Base-by-base conservation (phyloP, 2,888 invertebrate species). In the Drosophila conformis region DNA sequence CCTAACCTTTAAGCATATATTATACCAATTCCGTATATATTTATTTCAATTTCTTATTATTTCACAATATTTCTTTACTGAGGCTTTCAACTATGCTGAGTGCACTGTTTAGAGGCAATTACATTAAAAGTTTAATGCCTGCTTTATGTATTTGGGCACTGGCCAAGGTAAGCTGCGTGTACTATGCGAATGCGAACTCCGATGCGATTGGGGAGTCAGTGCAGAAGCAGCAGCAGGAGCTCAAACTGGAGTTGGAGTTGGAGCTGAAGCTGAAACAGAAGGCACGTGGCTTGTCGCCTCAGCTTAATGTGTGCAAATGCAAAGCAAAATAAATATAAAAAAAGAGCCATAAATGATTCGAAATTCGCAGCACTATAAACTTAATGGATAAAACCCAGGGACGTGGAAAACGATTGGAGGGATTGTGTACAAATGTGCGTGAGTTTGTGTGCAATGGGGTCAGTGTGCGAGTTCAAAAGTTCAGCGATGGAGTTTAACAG, bases 381-480 rank as follows among this genome's bases (percentile, higher is more conserved):
- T 48, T 65, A 52, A 61, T 71, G 49, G 51, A 46, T 57, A 54
- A 54, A 69, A 52, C 38, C 40, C 27, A 21, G 36, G 31, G n/a
- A 51, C 5, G 10, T 21, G 18, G 33, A 10, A 27, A 13, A 21
- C 38, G 27, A 38, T 21, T 27, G 42, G 38, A 46, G 51, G 36
- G 10, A 54, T 62, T 60, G 52, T 40, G 15, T 42, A 21, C 15
- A 36, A 42, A 48, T 69, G 33, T 68, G 57, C 68, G 40, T 64
- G 57, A 56, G 5, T 52, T 21, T 51, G 40, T 56, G 68, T 63
- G 69, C 81, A 87, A 78, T 76, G 78, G 67, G 85, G 85, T 89
- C 85, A 86, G 80, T 74, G 82, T 70, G 69, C 78, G 90, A 89
- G 85, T 86, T 86, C 90, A 86, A 86, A 89, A 89, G 85, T 86